These are phyloP conservation scores for Charadrius vociferus DNA, from an alignment of 2,113 vertebrate genomes.

Conservation along the genomic window DNA sequence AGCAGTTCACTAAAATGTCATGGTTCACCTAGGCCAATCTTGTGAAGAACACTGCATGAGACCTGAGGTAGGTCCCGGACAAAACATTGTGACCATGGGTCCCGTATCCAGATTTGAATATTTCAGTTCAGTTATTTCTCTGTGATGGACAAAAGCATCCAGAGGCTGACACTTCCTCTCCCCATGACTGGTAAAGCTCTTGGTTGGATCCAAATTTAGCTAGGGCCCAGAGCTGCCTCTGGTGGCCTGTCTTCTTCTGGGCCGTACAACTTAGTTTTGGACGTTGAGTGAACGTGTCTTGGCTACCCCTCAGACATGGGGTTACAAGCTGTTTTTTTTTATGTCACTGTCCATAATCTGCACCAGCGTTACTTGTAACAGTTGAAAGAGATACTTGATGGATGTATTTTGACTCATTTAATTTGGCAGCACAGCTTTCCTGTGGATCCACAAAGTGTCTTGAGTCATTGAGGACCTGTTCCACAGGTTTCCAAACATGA, in stretches of 20 bases:
- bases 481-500: not conserved
- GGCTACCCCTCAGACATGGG: not conserved
- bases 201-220: not conserved
- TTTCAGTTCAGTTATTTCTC: not conserved
- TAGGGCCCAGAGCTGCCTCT: not conserved
- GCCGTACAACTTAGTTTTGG: not conserved
- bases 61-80: not conserved
- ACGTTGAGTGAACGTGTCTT: not conserved
- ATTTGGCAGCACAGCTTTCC: not conserved
- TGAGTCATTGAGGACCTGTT: not conserved
- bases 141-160: not conserved
- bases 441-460: not conserved
- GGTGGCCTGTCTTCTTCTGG: not conserved
- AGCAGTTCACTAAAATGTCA: not conserved
- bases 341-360: not conserved
- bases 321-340: not conserved
- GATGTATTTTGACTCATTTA: not conserved
- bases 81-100: not conserved
- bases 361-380: not conserved
- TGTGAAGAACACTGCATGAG: rapidly evolving
- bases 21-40: not conserved
- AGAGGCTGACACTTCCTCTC: not conserved
- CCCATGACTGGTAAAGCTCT: not conserved
- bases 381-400: not conserved
- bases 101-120: not conserved